phyloP scores from a whole-genome alignment of 2,888 invertebrate species.

The Mylabris sibirica region DNA sequence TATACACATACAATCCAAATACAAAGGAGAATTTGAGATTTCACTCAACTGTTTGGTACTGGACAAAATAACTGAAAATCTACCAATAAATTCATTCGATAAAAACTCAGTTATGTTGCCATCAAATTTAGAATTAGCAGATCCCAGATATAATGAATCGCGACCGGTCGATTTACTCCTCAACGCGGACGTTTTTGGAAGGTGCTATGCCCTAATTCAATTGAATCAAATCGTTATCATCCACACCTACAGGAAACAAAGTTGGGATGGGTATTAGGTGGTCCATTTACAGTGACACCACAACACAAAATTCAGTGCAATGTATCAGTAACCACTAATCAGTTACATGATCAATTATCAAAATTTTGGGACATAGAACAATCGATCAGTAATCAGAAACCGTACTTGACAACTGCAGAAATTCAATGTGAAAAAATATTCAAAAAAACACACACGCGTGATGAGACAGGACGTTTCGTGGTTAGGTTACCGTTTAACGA shows the following conservation, averaged over 20 bases:
- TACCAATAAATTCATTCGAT: constrained; percentile 12
- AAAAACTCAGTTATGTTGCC: constrained; percentile 8
- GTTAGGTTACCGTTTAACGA: constrained; percentile 33
- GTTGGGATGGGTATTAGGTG: constrained; percentile 36
- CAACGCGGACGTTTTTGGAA: constrained; percentile 24
- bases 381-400: constrained; percentile 21
- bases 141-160: constrained; percentile 10
- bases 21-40: not conserved
- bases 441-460: constrained; percentile 13
- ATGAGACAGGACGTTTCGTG: constrained; percentile 32
- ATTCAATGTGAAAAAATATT: not conserved
- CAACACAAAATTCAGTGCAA: not conserved
- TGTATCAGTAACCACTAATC: not conserved
- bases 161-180: constrained; percentile 23
- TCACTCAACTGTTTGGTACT: constrained; percentile 19
- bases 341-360: constrained; percentile 31
- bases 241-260: constrained; percentile 32
- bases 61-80: constrained; percentile 19
- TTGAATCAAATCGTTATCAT: constrained; percentile 7
- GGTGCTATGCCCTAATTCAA: constrained; percentile 19
- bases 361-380: constrained; percentile 38
- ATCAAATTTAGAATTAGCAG: constrained; percentile 19
- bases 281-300: constrained; percentile 15
- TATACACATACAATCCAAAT: not conserved
- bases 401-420: constrained; percentile 18